These are phyloP conservation scores for Nasonia giraulti DNA, from an alignment of 1,140 invertebrate genomes.

Conservation along the genomic window DNA sequence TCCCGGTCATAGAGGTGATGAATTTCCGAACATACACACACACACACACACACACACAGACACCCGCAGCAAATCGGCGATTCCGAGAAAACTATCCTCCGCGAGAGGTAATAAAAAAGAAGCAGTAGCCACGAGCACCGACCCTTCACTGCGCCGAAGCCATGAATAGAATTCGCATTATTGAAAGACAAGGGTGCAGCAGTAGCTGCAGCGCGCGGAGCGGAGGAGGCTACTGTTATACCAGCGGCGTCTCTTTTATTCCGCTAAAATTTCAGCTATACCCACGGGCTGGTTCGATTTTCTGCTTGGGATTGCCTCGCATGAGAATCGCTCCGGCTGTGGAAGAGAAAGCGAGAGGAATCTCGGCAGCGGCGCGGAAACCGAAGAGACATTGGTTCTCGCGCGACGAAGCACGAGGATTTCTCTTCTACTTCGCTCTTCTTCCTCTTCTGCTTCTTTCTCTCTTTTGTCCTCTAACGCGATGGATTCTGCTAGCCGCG, in stretches of 20 bases:
- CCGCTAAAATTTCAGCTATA: constrained; percentile 6
- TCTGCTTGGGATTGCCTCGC: constrained; percentile 40
- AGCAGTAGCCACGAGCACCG: background rate
- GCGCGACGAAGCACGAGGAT: constrained; percentile 61
- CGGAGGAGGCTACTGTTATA: background rate
- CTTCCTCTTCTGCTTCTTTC: background rate
- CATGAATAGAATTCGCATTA: constrained; percentile 47
- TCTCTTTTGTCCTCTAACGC: background rate
- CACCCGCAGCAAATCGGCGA: background rate
- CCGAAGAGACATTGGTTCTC: constrained; percentile 63
- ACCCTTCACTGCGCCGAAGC: background rate
- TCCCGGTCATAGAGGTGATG: constrained; percentile 18
- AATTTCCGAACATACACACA: constrained; percentile 26
- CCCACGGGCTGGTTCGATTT: constrained; percentile 54
- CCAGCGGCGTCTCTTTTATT: constrained; percentile 1
- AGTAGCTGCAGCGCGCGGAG: background rate
- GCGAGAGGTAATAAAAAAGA: background rate
- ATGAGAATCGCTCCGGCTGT: constrained; percentile 39
- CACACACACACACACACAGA: background rate
- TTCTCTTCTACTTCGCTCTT: constrained; percentile 57
- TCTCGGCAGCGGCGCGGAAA: constrained; percentile 55
- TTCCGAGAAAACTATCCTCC: background rate
- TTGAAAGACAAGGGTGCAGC: constrained; percentile 12
- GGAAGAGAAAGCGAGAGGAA: constrained; percentile 55
- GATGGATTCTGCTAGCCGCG: constrained; percentile 38